These are phyloP conservation scores for Drosophila kanekoi DNA, from an alignment of 2,888 invertebrate genomes.

Conservation along the genomic window DNA sequence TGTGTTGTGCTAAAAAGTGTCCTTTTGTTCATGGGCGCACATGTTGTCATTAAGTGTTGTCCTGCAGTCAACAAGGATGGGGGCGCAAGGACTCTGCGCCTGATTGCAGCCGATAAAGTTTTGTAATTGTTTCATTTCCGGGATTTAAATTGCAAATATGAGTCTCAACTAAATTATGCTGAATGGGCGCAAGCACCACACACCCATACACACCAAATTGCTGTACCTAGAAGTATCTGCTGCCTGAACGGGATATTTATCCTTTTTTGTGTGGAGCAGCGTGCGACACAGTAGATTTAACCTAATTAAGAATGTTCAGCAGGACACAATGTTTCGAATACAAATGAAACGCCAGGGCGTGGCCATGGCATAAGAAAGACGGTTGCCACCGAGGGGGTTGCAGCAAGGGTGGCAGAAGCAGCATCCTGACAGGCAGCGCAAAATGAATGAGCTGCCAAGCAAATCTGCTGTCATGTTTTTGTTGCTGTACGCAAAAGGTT, in stretches of 20 bases:
- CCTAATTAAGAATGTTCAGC: conserved; percentile 84
- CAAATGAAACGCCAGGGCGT: conserved; percentile 74
- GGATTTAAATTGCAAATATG: conserved; percentile 84
- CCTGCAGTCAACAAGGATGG: conserved; percentile 35
- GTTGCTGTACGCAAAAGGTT: conserved; percentile 66
- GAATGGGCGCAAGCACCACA: conserved; percentile 37
- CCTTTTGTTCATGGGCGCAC: conserved; percentile 41
- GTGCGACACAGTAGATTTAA: conserved; percentile 82
- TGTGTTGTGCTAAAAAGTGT: conserved; percentile 42
- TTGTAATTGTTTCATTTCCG: conserved; percentile 83
- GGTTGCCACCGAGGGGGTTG: conserved; percentile 6
- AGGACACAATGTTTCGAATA: conserved; percentile 83
- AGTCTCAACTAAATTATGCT: conserved; percentile 74
- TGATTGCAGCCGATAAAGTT: conserved; percentile 77
- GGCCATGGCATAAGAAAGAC: conserved; percentile 1
- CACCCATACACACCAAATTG: conserved; percentile 12
- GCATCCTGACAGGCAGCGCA: conserved; percentile 65
- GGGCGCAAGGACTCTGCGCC: conserved; percentile 34
- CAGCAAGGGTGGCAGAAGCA: conserved; percentile 2
- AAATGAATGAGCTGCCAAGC: conserved; percentile 79
- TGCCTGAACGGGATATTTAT: conserved; percentile 47
- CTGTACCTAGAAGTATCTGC: conserved; percentile 3
- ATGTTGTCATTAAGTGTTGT: conserved; percentile 40
- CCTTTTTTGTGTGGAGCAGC: conserved; percentile 42
- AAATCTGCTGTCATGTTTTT: conserved; percentile 77